Evolutionary conservation across 2,113 vertebrate species (phyloP), one percentile per base, ranked within the genome.

Genomic region (Pteruthius melanotis): DNA sequence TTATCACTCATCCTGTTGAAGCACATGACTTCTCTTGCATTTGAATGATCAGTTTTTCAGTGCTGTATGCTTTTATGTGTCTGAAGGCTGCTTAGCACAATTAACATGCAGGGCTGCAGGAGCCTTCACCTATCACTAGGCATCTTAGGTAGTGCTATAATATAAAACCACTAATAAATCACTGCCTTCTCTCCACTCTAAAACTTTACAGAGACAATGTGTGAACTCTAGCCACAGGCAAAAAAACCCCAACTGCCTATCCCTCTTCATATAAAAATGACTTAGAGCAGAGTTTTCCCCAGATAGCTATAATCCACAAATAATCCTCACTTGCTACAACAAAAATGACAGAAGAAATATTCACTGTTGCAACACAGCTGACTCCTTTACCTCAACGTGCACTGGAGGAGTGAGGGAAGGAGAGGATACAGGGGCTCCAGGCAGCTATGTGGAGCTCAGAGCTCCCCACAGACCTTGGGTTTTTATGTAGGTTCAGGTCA

Each of bases 261-360:
- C 56, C 68, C 8, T 78, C 56, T 56, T 88, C 52, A 17, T 68
- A 94, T 89, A 92, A 89, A 94, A 94, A 90, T 80, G 2, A 93
- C 86, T 93, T 89, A 93, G 60, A 90, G 53, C 49, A 79, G 59
- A 89, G 72, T 87, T 92, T 92, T 95, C 90, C 76, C 86, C 45
- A 76, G 88, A 89, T 81, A 86, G 53, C 61, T 77, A 45, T 93
- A 90, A 95, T 89, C 92, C 65, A 81, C 68, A 90, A 91, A 81
- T 83, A 93, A 94, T 91, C 85, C 90, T 92, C 83, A 31, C 80
- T 84, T 68, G 72, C 76, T 93, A 68, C 50, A 90, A 87, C 72
- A 83, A 95, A 94, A 93, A 80, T 53, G 56, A 91, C 63, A 86
- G 59, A 66, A 72, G 93, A 94, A 86, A 77, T 63, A 63, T 37